These are phyloP conservation scores for Tenualosa ilisha DNA, from an alignment of 2,797 vertebrate genomes.

Conservation along the genomic window DNA sequence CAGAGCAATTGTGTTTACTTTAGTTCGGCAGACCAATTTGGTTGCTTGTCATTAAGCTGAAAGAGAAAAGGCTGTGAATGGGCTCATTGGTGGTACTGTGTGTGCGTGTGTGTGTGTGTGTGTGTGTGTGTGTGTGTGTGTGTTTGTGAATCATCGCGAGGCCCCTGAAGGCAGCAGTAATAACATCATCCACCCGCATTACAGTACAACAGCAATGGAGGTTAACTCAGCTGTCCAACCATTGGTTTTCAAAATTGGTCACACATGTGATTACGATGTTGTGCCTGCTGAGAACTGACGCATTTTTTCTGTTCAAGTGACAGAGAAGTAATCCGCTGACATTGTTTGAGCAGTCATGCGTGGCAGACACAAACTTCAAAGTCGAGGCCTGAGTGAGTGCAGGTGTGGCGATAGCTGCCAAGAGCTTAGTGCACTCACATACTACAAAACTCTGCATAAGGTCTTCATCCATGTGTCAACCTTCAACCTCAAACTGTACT, in stretches of 20 bases:
- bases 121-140: not conserved
- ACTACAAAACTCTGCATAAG: not conserved
- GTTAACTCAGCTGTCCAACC: not conserved
- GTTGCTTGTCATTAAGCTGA: not conserved
- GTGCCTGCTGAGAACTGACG: not conserved
- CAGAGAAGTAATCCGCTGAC: not conserved
- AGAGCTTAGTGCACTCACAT: not conserved
- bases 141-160: not conserved
- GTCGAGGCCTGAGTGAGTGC: not conserved
- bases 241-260: not conserved
- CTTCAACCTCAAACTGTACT: not conserved
- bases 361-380: not conserved
- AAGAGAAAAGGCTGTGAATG: not conserved
- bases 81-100: not conserved
- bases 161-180: not conserved
- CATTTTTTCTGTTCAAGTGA: not conserved
- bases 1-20: slow-evolving; percentile 20
- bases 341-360: not conserved
- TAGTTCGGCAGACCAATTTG: not conserved
- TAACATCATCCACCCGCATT: not conserved
- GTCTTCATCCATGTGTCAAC: not conserved
- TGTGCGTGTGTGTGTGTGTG: not conserved
- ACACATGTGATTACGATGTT: slow-evolving; percentile 3
- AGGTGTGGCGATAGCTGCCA: not conserved
- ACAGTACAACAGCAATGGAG: not conserved